A percentile compares a stretch with the other conserved stretches of the same genome.
These are phyloP conservation scores for Hydrolagus colliei DNA, from an alignment of 2,797 vertebrate genomes.

Conservation along the genomic window DNA sequence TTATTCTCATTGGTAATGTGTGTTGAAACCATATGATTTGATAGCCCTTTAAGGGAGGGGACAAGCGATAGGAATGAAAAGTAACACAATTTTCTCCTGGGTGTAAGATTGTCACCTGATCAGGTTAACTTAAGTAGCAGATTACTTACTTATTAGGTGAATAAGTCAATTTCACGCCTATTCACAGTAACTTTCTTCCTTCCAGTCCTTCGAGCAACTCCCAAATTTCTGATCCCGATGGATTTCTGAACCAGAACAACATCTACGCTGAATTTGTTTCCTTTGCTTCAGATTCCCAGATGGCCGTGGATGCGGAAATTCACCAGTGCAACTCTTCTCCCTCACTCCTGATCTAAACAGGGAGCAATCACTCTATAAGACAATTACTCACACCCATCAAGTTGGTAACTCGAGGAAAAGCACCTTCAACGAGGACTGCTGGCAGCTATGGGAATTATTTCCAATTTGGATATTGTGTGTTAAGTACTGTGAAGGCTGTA, in stretches of 20 bases:
- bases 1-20: neutral
- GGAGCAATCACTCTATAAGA: neutral
- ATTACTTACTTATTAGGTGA: neutral
- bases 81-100: no score
- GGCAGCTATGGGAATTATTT: neutral
- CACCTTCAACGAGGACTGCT: no score
- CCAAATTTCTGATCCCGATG: neutral
- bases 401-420: neutral
- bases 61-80: no score
- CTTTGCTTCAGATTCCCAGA: neutral
- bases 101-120: no score
- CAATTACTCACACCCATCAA: neutral
- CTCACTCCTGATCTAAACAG: neutral
- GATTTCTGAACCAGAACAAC: constrained; percentile 15
- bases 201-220: neutral
- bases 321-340: neutral
- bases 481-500: neutral
- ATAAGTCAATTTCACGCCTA: neutral
- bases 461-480: neutral
- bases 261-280: constrained; percentile 13
- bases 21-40: no score
- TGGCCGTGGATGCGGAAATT: neutral
- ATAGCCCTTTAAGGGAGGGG: no score
- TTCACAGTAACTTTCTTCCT: neutral
- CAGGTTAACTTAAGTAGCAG: no score